Percentiles rank a stretch among this genome's conserved stretches.
Conservation (phyloP, 2,113 vertebrate species). For the Perognathus longimembris region DNA sequence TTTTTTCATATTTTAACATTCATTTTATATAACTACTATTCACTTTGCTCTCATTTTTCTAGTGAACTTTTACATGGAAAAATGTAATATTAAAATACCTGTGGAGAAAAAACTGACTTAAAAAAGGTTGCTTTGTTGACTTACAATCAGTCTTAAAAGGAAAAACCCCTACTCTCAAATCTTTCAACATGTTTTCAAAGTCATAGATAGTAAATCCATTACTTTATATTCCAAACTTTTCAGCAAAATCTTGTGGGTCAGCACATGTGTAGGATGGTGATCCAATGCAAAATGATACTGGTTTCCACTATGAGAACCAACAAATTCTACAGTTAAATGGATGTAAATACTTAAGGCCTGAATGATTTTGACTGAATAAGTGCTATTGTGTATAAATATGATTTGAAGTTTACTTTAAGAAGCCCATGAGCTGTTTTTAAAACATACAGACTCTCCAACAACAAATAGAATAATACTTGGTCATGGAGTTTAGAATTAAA, state of each 20-base stretch:
- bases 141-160: conserved; percentile 58
- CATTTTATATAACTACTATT: neutral
- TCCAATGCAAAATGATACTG: neutral
- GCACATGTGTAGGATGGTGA: neutral
- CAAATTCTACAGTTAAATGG: conserved; percentile 60
- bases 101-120: conserved; percentile 63
- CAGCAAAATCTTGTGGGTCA: conserved; percentile 52
- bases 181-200: conserved; percentile 61
- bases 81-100: conserved; percentile 56
- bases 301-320: conserved; percentile 50
- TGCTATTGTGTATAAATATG: too few relatives aligned
- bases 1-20: conserved; percentile 28
- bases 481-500: too few relatives aligned
- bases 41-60: conserved; percentile 39
- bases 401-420: too few relatives aligned
- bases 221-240: conserved; percentile 10
- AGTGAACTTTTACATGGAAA: conserved; percentile 15
- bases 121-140: conserved; percentile 55
- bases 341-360: conserved; percentile 46
- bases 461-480: too few relatives aligned
- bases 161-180: conserved; percentile 63
- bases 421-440: too few relatives aligned
- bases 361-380: neutral
- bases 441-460: too few relatives aligned
- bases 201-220: conserved; percentile 48